Evolutionary conservation across 2,113 vertebrate genomes (phyloP).

Genomic region (Arenaria interpres): DNA sequence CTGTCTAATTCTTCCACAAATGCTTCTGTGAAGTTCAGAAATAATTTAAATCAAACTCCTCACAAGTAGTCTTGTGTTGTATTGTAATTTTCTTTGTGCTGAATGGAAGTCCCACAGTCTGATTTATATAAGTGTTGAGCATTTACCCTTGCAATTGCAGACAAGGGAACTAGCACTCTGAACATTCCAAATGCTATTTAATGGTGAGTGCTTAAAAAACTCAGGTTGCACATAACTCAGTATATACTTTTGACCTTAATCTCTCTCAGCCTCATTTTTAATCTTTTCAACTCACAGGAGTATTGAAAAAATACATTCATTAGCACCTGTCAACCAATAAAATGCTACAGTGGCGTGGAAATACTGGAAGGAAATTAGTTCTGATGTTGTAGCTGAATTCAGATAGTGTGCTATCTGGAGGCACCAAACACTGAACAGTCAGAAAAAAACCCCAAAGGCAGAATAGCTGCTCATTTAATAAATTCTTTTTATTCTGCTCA

Average conservation of each 20-base stretch:
- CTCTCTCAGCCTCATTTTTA: not conserved
- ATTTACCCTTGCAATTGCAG: conserved; percentile 5
- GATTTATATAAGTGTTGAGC: conserved; percentile 1
- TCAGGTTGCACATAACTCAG: not conserved
- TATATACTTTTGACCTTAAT: not conserved
- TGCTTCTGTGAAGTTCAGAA: not conserved
- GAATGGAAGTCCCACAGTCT: not conserved
- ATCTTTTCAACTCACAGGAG: not conserved
- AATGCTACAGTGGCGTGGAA: not conserved
- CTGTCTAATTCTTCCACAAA: not conserved
- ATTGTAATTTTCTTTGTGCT: conserved; percentile 5
- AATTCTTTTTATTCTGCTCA: not conserved
- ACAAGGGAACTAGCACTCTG: not conserved
- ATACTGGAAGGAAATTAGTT: not conserved
- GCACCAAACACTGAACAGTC: not conserved
- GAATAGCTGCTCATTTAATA: not conserved
- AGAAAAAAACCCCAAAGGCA: not conserved
- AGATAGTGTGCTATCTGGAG: not conserved
- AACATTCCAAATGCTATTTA: not conserved
- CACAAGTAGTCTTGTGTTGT: not conserved
- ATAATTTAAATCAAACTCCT: not conserved
- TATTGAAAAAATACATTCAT: conserved; percentile 28
- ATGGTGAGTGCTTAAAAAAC: conserved; percentile 9
- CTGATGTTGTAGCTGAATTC: not conserved
- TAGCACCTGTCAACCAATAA: not conserved